Conservation (phyloP, 1,140 invertebrate genomes). For the Zaprionus camerounensis region DNA sequence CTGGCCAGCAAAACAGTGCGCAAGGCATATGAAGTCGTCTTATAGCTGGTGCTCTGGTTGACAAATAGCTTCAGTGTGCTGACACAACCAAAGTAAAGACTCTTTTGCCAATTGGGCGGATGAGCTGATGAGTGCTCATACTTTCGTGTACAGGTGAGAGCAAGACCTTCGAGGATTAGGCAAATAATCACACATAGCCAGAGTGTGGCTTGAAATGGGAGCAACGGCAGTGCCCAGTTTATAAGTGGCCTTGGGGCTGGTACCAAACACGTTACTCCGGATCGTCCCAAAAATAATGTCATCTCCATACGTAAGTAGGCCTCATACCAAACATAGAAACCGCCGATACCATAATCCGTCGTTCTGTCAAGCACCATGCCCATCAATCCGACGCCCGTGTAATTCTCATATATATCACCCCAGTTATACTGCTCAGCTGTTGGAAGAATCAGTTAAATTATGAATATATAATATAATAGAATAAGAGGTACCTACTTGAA, state of each 20-base stretch:
- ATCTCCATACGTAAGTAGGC: conserved; percentile 63
- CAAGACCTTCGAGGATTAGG: conserved; percentile 54
- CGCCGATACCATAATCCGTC: conserved; percentile 60
- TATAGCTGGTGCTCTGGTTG: conserved; percentile 70
- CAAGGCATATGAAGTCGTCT: conserved; percentile 55
- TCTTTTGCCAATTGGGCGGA: conserved; percentile 9
- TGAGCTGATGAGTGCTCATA: conserved; percentile 25
- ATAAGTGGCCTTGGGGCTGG: conserved; percentile 57
- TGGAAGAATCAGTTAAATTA: neutral
- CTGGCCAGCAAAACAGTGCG: conserved; percentile 64
- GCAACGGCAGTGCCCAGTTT: conserved; percentile 69
- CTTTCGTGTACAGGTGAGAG: conserved; percentile 46
- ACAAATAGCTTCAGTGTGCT: conserved; percentile 73
- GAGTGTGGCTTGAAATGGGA: conserved; percentile 63
- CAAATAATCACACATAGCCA: conserved; percentile 66
- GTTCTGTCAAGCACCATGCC: conserved; percentile 62
- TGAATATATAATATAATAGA: neutral
- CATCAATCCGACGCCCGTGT: conserved; percentile 58
- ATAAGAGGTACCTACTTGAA: conserved; percentile 50
- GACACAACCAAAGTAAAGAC: conserved; percentile 61
- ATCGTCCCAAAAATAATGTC: conserved; percentile 67
- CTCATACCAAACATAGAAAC: conserved; percentile 61
- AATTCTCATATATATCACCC: conserved; percentile 64
- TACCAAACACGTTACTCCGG: conserved; percentile 74
- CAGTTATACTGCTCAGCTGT: conserved; percentile 62